A percentile compares a stretch with the other conserved stretches of the same genome.
Conservation (phyloP, 2,113 vertebrate species). For the Passer montanus region DNA sequence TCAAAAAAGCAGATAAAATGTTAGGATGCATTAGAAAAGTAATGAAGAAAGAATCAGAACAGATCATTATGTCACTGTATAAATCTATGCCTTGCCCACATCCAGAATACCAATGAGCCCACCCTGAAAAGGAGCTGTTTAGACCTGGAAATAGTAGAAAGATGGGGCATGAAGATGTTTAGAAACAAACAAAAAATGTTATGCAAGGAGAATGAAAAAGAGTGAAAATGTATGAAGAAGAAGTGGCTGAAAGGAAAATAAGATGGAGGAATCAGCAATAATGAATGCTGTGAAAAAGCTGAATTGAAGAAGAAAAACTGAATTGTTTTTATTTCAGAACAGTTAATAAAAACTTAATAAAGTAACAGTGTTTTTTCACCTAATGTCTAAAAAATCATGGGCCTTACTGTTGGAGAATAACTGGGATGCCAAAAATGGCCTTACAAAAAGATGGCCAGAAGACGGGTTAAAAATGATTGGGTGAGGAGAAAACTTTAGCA, state of each 20-base stretch:
- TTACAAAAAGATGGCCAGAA: background rate
- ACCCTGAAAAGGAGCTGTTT: background rate
- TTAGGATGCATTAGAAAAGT: background rate
- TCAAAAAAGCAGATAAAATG: slow-evolving; percentile 27
- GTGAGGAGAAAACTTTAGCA: background rate
- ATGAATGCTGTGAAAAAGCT: background rate
- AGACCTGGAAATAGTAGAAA: background rate
- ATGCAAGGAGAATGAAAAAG: background rate
- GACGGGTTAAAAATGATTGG: background rate
- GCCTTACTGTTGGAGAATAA: background rate
- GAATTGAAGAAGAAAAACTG: background rate
- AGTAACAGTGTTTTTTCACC: background rate
- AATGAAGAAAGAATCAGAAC: slow-evolving; percentile 31
- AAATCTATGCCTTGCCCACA: slow-evolving; percentile 15
- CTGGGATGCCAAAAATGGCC: background rate
- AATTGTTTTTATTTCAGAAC: background rate
- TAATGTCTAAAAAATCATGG: background rate
- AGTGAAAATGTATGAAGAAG: background rate
- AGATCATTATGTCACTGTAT: background rate
- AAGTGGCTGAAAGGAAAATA: background rate
- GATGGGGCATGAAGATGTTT: background rate
- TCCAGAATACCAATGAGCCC: slow-evolving; percentile 1
- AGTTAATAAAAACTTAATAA: background rate
- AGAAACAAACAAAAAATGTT: background rate
- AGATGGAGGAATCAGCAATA: background rate